Percentiles rank a stretch among this genome's conserved stretches.
Evolutionary conservation across 2,113 vertebrate species (phyloP).

Genomic region (Neogale vison): DNA sequence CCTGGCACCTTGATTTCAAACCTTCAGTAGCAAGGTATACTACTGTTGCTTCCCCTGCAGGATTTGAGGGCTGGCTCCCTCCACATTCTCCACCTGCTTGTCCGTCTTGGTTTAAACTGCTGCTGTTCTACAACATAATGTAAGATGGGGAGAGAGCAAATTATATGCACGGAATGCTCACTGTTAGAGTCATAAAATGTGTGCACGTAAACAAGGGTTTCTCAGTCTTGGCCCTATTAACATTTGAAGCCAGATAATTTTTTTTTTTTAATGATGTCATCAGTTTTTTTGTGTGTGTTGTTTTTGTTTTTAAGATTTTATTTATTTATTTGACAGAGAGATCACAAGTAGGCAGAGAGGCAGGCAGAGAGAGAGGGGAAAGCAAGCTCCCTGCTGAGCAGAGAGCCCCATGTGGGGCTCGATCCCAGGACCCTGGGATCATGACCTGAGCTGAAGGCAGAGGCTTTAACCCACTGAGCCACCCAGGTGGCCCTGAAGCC

Average conservation of each 20-base stretch:
- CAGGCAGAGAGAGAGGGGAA: too few species aligned
- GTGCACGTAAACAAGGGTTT: not conserved
- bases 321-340: too few species aligned
- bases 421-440: too few species aligned
- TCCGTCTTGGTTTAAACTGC: not conserved
- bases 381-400: too few species aligned
- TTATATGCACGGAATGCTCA: not conserved
- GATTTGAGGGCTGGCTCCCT: not conserved
- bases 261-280: too few species aligned
- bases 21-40: not conserved
- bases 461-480: too few species aligned
- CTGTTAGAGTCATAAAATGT: not conserved
- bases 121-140: not conserved
- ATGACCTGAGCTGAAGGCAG: too few species aligned
- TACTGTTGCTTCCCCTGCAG: not conserved
- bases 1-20: not conserved
- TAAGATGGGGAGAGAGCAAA: not conserved
- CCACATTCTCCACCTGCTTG: not conserved
- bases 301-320: too few species aligned
- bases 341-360: too few species aligned
- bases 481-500: not conserved
- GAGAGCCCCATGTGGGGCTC: too few species aligned
- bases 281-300: too few species aligned
- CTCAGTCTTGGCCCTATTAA: not conserved
- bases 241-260: not conserved